phyloP scores from a whole-genome alignment of 2,113 vertebrate species.

The Tympanuchus pallidicinctus region DNA sequence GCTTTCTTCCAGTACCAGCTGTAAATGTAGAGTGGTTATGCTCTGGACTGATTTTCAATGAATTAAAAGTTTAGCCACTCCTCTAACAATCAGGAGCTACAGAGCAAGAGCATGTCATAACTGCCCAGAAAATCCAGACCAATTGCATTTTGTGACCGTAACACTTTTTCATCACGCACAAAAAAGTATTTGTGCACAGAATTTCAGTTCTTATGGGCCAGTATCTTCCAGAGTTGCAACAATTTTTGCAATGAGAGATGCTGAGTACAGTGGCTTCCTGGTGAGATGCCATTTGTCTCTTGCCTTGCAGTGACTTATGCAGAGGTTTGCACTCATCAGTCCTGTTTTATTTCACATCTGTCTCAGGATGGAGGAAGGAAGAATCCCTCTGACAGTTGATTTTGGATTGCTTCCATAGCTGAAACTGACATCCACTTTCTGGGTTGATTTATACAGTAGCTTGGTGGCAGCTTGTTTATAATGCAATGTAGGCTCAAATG shows the following conservation, averaged over 20 bases:
- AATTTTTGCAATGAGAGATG: not conserved
- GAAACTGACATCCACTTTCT: not conserved
- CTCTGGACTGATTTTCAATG: not conserved
- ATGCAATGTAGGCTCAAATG: not conserved
- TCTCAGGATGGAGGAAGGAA: not conserved
- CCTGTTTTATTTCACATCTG: not conserved
- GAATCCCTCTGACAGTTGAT: slow-evolving; percentile 14
- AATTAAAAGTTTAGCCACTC: not conserved
- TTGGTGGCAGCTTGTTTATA: slow-evolving; percentile 1
- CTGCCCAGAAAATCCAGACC: not conserved
- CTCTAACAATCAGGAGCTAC: accelerated
- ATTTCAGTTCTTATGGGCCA: not conserved
- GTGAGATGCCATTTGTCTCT: not conserved
- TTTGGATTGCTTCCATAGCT: slow-evolving; percentile 24
- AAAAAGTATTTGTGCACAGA: not conserved
- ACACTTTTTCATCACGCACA: not conserved
- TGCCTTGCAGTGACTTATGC: not conserved
- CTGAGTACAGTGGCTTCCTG: not conserved
- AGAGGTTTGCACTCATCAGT: slow-evolving; percentile 7
- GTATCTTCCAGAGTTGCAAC: not conserved
- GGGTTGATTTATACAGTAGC: slow-evolving; percentile 45
- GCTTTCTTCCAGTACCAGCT: not conserved
- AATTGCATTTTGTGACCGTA: not conserved
- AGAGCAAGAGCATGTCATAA: not conserved
- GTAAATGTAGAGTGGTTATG: not conserved